These are phyloP conservation scores for Stomatorhinus ivindoensis DNA, from an alignment of 2,113 vertebrate species.

Conservation along the genomic window DNA sequence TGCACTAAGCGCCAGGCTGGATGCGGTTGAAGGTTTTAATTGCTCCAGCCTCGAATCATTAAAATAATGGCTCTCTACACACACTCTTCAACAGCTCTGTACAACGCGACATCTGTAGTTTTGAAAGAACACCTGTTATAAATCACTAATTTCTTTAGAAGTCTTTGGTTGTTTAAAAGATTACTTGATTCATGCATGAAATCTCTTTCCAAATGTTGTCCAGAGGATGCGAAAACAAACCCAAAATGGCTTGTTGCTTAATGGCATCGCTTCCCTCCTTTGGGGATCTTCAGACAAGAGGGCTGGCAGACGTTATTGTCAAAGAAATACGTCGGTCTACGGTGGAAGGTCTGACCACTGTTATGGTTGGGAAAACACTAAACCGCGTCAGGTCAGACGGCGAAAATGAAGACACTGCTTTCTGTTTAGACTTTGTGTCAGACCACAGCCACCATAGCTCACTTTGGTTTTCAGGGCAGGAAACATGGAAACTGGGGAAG, in stretches of 20 bases:
- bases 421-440: not conserved
- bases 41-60: not conserved
- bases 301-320: conserved; percentile 23
- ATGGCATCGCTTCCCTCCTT: conserved; percentile 25
- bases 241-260: not conserved
- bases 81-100: not conserved
- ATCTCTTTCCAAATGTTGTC: not conserved
- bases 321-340: conserved; percentile 25
- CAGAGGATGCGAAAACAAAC: not conserved
- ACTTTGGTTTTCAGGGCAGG: not conserved
- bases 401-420: not conserved
- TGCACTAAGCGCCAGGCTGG: not conserved
- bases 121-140: not conserved
- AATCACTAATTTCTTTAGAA: not conserved
- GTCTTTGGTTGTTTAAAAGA: not conserved
- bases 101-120: not conserved
- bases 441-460: not conserved
- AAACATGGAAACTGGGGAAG: not conserved
- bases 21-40: not conserved
- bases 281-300: conserved; percentile 6
- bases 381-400: not conserved
- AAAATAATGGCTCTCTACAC: not conserved
- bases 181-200: not conserved
- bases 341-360: conserved; percentile 21
- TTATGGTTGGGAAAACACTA: conserved; percentile 16